A percentile compares a stretch with the other conserved stretches of the same genome.
phyloP scores from a whole-genome alignment of 2,797 vertebrate species.

The Pipistrellus nathusii region DNA sequence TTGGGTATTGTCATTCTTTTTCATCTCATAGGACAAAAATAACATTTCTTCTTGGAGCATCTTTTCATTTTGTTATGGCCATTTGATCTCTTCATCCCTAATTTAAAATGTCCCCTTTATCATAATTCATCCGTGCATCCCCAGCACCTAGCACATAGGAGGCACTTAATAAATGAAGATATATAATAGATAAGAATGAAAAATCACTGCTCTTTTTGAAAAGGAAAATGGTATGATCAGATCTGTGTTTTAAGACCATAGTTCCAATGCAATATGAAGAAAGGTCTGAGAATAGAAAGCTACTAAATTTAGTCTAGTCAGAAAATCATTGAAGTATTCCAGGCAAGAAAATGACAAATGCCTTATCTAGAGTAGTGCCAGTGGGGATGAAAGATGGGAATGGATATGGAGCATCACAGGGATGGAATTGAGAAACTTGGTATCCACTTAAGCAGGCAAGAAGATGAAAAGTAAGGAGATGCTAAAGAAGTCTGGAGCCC shows the following conservation, averaged over 20 bases:
- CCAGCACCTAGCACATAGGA: not conserved
- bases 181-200: not conserved
- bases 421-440: not conserved
- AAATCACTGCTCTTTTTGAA: constrained; percentile 8
- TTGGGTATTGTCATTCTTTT: not conserved
- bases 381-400: not conserved
- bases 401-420: not conserved
- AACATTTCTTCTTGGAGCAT: not conserved
- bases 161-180: not conserved
- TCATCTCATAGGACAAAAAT: constrained; percentile 41
- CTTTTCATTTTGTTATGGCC: constrained; percentile 36
- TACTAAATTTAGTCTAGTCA: not conserved
- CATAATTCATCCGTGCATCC: not conserved
- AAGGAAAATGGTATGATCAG: not conserved
- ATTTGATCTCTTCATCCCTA: not conserved
- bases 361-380: not conserved
- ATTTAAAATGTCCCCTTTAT: constrained; percentile 51
- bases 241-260: constrained; percentile 3
- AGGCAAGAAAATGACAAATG: not conserved
- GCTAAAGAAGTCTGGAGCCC: too few relatives aligned
- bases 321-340: constrained; percentile 24
- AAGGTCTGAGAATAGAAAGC: not conserved
- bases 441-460: not conserved
- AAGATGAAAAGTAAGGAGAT: not conserved
- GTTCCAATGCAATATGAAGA: constrained; percentile 7